phyloP scores from a whole-genome alignment of 2,888 invertebrate species.

The Pseudanteris insignis region DNA sequence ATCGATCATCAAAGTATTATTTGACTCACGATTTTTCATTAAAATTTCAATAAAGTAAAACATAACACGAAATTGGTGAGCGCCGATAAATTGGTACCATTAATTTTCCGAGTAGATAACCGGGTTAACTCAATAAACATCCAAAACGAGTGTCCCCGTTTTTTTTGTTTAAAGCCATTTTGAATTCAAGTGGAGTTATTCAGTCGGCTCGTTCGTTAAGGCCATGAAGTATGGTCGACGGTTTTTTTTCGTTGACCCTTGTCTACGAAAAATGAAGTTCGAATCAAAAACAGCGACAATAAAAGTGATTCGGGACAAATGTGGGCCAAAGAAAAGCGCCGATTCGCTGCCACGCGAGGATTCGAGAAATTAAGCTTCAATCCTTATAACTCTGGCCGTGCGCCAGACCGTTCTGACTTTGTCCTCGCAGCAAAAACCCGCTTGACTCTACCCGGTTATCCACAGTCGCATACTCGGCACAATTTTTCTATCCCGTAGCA shows the following conservation, averaged over 20 bases:
- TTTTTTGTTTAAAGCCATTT: slow-evolving; percentile 14
- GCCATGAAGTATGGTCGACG: slow-evolving; percentile 17
- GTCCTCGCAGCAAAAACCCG: slow-evolving; percentile 41
- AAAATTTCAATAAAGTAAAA: no score
- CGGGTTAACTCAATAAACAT: slow-evolving; percentile 18
- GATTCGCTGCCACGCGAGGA: no score
- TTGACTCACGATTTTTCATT: no score
- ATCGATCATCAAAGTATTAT: no score
- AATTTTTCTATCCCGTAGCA: slow-evolving; percentile 28
- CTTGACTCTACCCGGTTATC: slow-evolving; percentile 42
- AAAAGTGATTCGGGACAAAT: slow-evolving; percentile 40
- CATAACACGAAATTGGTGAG: no score
- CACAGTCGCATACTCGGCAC: slow-evolving; percentile 26
- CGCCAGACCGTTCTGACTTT: slow-evolving; percentile 54
- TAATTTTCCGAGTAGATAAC: no score
- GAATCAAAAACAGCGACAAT: slow-evolving; percentile 36
- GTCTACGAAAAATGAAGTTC: slow-evolving; percentile 13
- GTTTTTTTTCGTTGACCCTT: slow-evolving; percentile 5
- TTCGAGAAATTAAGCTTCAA: slow-evolving; percentile 61
- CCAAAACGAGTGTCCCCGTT: slow-evolving; percentile 6
- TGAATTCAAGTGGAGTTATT: slow-evolving; percentile 27
- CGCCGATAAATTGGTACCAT: no score
- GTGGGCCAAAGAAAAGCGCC: slow-evolving; percentile 13
- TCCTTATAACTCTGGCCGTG: slow-evolving; percentile 59
- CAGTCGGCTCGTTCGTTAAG: slow-evolving; percentile 5